Evolutionary conservation across 2,797 vertebrate species (phyloP), one percentile per base, ranked within the genome.

Genomic region (Lates japonicus): DNA sequence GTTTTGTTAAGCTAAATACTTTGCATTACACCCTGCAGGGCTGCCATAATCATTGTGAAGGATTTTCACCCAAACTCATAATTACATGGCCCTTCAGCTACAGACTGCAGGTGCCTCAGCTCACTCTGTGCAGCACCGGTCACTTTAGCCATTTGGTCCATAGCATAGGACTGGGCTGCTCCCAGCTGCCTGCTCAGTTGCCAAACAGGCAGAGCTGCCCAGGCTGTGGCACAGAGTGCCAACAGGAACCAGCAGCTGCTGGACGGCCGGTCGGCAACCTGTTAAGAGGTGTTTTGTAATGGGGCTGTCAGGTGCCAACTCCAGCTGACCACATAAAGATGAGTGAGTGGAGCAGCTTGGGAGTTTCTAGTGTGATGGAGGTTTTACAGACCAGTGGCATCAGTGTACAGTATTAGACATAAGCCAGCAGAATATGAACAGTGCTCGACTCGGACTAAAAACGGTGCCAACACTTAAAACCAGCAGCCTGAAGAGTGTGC

Each of bases 211-310:
- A 83, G 55, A 52, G 55, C 52, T 42, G 69, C 22, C 49, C 76
- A 48, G 70, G 25, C 54, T 51, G 70, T 33, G 41, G 49, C 20
- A 16, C 63, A 77, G 16, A 58, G 61, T 10, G 60, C 74, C 78
- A 82, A 66, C 79, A 79, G 80, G 77, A 75, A 74, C 16, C 62
- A 77, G 69, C 88, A 90, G 91, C 88, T 92, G 88, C 82, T 58
- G 82, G 80, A 81, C 17, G 74, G 25, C 25, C 25, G 25, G 25
- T 65, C 59, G 29, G 70, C 80, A 87, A 72, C 83, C 83, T 88
- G 84, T 84, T 86, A 81, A 82, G 77, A 83, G 78, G 69, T 64
- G 77, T 80, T 83, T 78, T 80, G 62, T 90, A 86, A 88, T 78
- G 65, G 59, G 58, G 31, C 52, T 61, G 70, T 77, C 70, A 81